phyloP scores from a whole-genome alignment of 2,113 vertebrate genomes.

The Megaptera novaeangliae region DNA sequence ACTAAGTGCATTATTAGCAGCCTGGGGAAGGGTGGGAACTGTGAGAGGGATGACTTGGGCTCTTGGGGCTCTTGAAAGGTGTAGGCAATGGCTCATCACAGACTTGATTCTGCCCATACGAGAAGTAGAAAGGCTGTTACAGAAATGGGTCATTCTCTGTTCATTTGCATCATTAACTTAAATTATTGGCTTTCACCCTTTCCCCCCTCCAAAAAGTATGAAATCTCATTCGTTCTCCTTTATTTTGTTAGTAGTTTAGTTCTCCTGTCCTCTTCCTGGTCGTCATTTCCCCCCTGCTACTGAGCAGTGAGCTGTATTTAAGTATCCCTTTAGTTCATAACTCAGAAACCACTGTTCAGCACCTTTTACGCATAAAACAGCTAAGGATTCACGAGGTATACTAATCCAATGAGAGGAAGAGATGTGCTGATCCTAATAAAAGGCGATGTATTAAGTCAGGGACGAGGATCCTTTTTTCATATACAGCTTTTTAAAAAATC shows the following conservation, averaged over 20 bases:
- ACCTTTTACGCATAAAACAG: background rate
- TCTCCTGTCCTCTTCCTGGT: background rate
- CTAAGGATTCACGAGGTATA: background rate
- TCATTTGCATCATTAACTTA: background rate
- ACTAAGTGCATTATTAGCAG: background rate
- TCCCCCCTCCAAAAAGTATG: background rate
- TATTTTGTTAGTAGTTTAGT: background rate
- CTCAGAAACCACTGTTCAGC: background rate
- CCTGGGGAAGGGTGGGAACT: background rate
- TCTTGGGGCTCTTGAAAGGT: background rate
- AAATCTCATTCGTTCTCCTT: background rate
- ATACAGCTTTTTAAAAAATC: background rate
- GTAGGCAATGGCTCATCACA: background rate
- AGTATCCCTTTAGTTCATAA: background rate
- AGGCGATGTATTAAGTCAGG: background rate
- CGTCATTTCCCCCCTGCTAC: background rate
- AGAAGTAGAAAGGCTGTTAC: background rate
- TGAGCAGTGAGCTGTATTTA: background rate
- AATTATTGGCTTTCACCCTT: background rate
- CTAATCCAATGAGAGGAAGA: background rate
- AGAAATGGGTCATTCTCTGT: background rate
- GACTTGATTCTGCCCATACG: background rate
- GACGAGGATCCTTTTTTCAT: background rate
- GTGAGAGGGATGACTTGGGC: too few relatives aligned
- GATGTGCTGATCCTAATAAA: background rate